These are phyloP conservation scores for Paramormyrops kingsleyae DNA, from an alignment of 2,113 vertebrate genomes.

Conservation along the genomic window DNA sequence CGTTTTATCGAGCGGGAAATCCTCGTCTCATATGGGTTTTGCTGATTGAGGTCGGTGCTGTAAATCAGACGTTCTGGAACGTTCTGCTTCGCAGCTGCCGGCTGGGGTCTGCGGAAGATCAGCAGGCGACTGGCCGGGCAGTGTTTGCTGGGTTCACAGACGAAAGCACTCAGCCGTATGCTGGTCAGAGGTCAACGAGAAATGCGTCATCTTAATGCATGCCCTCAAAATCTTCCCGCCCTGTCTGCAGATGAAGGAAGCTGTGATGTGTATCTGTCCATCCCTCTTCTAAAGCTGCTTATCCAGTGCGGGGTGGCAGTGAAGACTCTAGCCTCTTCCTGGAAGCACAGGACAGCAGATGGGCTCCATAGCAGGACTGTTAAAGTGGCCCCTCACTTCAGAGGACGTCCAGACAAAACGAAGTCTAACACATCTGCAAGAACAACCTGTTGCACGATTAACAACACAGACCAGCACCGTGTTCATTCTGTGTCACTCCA, in stretches of 20 bases:
- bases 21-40: neutral
- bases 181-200: neutral
- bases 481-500: neutral
- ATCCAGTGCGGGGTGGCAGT: neutral
- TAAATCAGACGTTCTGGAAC: neutral
- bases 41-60: neutral
- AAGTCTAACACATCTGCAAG: neutral
- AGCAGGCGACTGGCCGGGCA: neutral
- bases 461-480: neutral
- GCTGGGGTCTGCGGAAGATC: neutral
- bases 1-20: neutral
- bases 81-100: neutral
- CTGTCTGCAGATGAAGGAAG: neutral
- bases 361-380: neutral
- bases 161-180: neutral
- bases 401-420: neutral
- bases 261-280: neutral
- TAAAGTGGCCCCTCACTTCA: neutral
- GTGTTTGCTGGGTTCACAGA: neutral
- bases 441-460: neutral
- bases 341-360: neutral
- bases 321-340: neutral
- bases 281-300: neutral
- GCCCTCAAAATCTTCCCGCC: neutral
- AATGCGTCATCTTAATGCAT: neutral